Base-by-base conservation (phyloP, 2,113 vertebrate species). In the Acinonyx jubatus region DNA sequence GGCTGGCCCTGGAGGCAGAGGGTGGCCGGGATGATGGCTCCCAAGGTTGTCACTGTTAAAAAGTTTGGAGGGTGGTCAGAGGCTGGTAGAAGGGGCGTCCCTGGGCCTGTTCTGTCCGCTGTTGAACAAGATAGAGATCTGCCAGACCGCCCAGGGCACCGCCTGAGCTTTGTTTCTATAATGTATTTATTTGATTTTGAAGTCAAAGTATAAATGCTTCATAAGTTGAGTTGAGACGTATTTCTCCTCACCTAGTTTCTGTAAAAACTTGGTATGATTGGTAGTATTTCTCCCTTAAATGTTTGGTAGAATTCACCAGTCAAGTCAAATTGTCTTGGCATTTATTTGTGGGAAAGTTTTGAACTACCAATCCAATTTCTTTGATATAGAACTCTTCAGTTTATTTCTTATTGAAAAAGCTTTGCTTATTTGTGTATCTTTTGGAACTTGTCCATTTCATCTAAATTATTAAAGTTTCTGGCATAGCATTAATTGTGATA, bases 141-240 rank as follows among this genome's bases (percentile, higher is more conserved):
- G 2, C 4, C 25, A 0, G 27, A 65, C 63, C 12, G 0, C 10
- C 25, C 3, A 0, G 61, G 4, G 61, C 61, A 29, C 27, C 0
- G 63, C 25, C 63, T 65, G 63, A 65, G 63, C 63, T 29, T 63
- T 36, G n/a, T 78, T 80, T n/a, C 36, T 66, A 31, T 66, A 52
- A 68, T 38, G 33, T 50, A 31, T 52, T 88, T 57, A 38, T 69
- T 80, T 91, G 73, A 21, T 61, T 48, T 89, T 78, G 73, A 78
- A 78, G 19, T 57, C 4, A 57, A 86, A 69, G 31, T 36, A 86
- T 33, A 48, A 86, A 69, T 7, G 10, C 88, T 78, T 90, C 38
- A 48, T n/a, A 63, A 90, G 78, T 57, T 66, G 2, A 25, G 4
- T 25, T 52, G 45, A 23, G 25, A 36, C 27, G 23, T 61, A 27